Base-by-base conservation (phyloP, 2,797 vertebrate genomes). In the Danio tinwini region DNA sequence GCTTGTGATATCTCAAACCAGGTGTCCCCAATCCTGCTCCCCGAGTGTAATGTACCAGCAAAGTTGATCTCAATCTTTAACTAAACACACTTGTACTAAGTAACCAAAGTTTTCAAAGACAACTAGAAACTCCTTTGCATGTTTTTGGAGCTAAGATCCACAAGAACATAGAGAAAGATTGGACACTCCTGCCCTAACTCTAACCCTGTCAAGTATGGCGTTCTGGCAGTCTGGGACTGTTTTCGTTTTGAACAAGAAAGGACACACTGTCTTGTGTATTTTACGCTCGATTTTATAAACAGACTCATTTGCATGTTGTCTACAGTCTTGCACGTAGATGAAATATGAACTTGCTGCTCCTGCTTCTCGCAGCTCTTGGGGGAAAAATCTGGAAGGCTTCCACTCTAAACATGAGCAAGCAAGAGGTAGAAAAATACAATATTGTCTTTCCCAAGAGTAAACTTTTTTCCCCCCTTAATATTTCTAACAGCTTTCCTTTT, bases 381-480 rank as follows among this genome's bases (percentile, higher is more conserved):
- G 6, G 2, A 39, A 55, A 29, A 12, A 40, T 5, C n/a, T 63
- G 29, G 73, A 40, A 62, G 12, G 47, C 56, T 44, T 61, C 71
- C 71, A 74, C 71, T 59, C 55, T 49, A 61, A 53, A 74, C 56
- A 74, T 6, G 14, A 62, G 72, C 16, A 29, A 62, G 58, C 44
- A 6, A 50, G 55, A 47, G 39, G 55, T 45, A 59, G 55, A 45
- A 76, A 55, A 77, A 58, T 49, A 80, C 19, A 73, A 73, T 73
- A 70, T 62, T 63, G 49, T 40, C 42, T 56, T 39, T 64, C 40
- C 29, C 67, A 47, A 12, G 45, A 56, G 77, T 44, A 72, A 47
- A 52, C 37, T 16, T 55, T 14, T 6, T 17, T 58, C 29, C 29
- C 29, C 29, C 42, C 21, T 71, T 80, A 50, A 61, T 69, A 70